These are phyloP conservation scores for Numenius phaeopus DNA, from an alignment of 2,797 vertebrate genomes.

Conservation along the genomic window DNA sequence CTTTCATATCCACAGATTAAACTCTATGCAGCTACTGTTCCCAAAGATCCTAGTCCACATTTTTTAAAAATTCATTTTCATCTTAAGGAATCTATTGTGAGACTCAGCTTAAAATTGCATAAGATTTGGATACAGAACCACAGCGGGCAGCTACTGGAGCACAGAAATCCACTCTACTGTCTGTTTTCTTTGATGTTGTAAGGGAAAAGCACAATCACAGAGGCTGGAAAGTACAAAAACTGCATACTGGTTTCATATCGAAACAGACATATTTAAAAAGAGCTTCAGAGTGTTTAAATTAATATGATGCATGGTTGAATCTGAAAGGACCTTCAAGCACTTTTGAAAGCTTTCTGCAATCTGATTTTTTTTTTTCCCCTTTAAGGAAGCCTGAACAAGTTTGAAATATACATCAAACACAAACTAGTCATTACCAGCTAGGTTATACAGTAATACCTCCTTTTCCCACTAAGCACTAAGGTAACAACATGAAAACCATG, in stretches of 20 bases:
- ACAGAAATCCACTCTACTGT: background rate
- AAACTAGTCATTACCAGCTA: background rate
- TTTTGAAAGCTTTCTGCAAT: background rate
- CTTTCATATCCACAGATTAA: background rate
- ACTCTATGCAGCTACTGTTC: background rate
- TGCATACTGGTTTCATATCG: background rate
- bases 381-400: background rate
- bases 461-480: background rate
- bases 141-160: background rate
- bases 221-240: background rate
- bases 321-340: background rate
- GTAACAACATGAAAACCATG: accelerated
- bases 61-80: background rate
- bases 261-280: background rate
- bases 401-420: background rate
- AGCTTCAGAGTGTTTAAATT: background rate
- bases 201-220: background rate
- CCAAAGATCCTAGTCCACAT: background rate
- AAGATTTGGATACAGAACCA: background rate
- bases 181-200: background rate
- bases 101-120: background rate
- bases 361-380: background rate
- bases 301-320: background rate
- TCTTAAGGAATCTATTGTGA: background rate
- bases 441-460: background rate